phyloP scores from a whole-genome alignment of 1,140 invertebrate genomes.

The Physella acuta region DNA sequence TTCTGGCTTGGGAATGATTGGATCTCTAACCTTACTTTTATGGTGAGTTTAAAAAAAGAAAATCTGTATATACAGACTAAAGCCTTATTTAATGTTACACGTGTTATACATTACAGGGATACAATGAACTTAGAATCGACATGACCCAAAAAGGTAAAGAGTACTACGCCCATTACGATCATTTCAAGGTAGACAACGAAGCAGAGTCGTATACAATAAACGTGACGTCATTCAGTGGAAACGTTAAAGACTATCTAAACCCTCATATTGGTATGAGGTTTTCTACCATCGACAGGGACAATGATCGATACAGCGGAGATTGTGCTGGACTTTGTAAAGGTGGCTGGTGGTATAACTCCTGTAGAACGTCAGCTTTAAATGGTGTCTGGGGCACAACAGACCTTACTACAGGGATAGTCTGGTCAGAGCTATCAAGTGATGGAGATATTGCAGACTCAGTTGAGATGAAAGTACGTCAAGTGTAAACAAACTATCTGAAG shows the following conservation, averaged over 20 bases:
- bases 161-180: not conserved
- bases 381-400: too few species aligned
- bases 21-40: too few species aligned
- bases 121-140: not conserved
- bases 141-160: not conserved
- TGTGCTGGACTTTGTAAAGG: constrained; percentile 63
- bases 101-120: too few species aligned
- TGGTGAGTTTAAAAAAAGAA: too few species aligned
- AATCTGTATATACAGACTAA: too few species aligned
- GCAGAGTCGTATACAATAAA: not conserved
- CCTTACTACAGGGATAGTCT: too few species aligned
- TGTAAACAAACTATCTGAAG: too few species aligned
- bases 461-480: too few species aligned
- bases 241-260: not conserved
- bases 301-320: constrained; percentile 69
- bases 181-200: not conserved
- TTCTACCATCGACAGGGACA: constrained; percentile 71
- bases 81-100: too few species aligned
- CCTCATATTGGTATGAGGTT: constrained; percentile 70
- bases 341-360: not conserved
- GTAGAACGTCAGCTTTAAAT: not conserved
- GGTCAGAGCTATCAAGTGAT: too few species aligned
- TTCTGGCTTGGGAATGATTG: too few species aligned
- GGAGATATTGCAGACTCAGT: too few species aligned
- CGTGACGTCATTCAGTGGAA: not conserved